phyloP scores from a whole-genome alignment of 64 coral and sea anemone genomes.

The Montipora efflorescens region DNA sequence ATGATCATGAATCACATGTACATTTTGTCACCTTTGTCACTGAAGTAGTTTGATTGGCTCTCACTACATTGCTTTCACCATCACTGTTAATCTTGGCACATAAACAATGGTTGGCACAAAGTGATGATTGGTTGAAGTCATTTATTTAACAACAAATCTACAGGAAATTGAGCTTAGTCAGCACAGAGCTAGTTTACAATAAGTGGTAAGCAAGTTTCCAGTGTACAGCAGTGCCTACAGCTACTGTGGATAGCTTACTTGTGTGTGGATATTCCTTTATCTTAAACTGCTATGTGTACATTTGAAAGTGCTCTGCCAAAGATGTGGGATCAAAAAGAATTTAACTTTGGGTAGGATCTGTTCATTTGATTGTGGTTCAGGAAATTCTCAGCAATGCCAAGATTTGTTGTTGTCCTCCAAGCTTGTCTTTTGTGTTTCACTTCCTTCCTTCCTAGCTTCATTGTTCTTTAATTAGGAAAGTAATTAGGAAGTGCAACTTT shows the following conservation, averaged over 20 bases:
- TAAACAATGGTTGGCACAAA: slow-evolving; percentile 40
- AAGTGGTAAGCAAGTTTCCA: neutral
- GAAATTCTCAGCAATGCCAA: neutral
- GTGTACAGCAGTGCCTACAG: neutral
- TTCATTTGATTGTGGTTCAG: neutral
- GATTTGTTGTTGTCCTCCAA: neutral
- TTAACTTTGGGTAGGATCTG: slow-evolving; percentile 1
- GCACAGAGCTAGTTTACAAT: neutral
- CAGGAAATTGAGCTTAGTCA: slow-evolving; percentile 8
- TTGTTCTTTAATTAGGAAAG: neutral
- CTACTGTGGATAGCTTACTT: no score
- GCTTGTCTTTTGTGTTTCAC: neutral
- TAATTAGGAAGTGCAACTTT: neutral
- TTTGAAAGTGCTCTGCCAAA: slow-evolving; percentile 15
- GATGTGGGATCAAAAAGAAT: slow-evolving; percentile 38
- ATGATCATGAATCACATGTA: neutral
- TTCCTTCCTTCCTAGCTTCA: neutral
- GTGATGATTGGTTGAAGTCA: neutral
- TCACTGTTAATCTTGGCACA: slow-evolving; percentile 10
- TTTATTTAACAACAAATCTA: neutral
- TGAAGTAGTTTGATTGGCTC: neutral
- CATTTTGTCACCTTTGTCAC: slow-evolving; percentile 8
- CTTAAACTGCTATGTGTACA: slow-evolving; percentile 11
- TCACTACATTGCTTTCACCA: neutral
- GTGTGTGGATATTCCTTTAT: neutral